Evolutionary conservation across 2,113 vertebrate genomes (phyloP).

Genomic region (Laticauda colubrina): DNA sequence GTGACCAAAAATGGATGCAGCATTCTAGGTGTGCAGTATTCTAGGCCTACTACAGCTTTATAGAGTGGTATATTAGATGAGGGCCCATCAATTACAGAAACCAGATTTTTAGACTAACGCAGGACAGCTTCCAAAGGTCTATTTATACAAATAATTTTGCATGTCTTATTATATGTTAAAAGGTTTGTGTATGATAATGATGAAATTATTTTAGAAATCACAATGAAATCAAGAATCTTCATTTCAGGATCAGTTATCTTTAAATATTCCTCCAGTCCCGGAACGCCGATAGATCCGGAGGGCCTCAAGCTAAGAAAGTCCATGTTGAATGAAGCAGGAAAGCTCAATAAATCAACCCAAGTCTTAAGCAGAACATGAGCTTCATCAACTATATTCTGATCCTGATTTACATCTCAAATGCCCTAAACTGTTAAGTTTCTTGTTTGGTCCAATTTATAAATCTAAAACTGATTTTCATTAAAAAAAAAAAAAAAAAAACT

Average conservation of each 20-base stretch:
- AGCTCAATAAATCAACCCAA: not conserved
- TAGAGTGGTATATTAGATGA: too few species aligned
- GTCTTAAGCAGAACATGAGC: not conserved
- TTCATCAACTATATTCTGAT: not conserved
- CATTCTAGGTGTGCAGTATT: too few species aligned
- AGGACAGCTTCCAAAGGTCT: not conserved
- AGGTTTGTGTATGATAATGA: not conserved
- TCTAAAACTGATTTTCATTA: accelerated
- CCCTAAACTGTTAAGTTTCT: not conserved
- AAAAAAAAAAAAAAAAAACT: not conserved
- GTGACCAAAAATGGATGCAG: too few species aligned
- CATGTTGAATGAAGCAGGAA: not conserved
- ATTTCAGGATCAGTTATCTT: not conserved
- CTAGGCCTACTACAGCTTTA: too few species aligned
- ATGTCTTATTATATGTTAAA: not conserved
- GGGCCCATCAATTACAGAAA: not conserved
- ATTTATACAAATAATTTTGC: not conserved
- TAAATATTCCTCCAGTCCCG: not conserved
- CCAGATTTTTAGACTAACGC: not conserved
- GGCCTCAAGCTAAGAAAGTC: not conserved
- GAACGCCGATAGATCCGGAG: not conserved
- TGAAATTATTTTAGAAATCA: not conserved
- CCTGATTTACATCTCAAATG: not conserved
- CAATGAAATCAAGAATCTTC: not conserved
- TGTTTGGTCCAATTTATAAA: constrained; percentile 7